Base-by-base conservation (phyloP, 2,797 vertebrate species). In the Rhinatrema bivittatum region DNA sequence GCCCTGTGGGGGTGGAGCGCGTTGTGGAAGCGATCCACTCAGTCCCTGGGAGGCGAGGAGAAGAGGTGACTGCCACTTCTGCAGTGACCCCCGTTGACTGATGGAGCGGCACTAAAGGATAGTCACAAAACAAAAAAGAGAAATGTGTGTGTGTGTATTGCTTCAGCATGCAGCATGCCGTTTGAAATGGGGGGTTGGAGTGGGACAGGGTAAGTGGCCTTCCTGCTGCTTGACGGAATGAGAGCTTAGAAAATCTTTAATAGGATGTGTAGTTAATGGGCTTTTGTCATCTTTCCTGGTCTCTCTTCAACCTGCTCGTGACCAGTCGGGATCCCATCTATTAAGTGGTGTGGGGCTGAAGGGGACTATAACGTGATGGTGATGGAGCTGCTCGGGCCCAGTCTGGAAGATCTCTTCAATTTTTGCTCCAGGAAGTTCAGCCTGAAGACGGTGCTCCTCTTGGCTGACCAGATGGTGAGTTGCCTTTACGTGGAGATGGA, bases 361-460 rank as follows among this genome's bases (percentile, higher is more conserved):
- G 94, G 94, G 5, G 93, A 97, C 78, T 97, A 97, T 76, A 97
- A 97, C 1, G 93, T 97, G 65, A 97, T 97, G 94, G 94, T 97
- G 29, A 97, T 97, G 94, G 94, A 97, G 63, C 78, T 97, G 46
- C 76, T 97, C 26, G 94, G 94, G 17, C 94, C 94, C 25, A 97
- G 94, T 58, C 75, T 97, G 28, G 94, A 97, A 65, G 94, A 97
- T 78, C 91, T 97, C 42, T 97, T 97, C 71, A 97, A 97, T 80
- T 97, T 97, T 63, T 97, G 94, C 66, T 97, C 94, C 30, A 83
- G 93, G 62, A 97, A 97, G 76, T 97, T 97, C 84, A 97, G 93
- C 80, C 82, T 97, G 39, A 97, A 97, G 81, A 97, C 94, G 0
- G 94, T 97, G 57, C 83, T 97, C 60, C 89, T 97, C 39, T 59